Conservation (phyloP, 2,113 vertebrate genomes). For the Tenrec ecaudatus region DNA sequence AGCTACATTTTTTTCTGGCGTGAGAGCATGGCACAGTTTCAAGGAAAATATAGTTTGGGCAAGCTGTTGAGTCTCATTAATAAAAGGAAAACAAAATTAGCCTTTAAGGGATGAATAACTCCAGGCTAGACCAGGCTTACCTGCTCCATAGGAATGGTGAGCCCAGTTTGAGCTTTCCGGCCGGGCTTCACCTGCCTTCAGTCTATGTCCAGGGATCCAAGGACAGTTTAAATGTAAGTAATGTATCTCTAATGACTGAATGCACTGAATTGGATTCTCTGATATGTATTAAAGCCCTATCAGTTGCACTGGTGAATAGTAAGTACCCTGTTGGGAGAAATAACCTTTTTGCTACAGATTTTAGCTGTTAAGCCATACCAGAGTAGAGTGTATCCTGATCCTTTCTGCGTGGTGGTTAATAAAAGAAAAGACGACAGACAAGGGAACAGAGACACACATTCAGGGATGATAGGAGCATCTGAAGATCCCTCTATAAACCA, state of each 20-base stretch:
- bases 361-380: not conserved
- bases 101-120: not conserved
- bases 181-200: not conserved
- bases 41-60: not conserved
- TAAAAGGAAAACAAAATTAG: constrained; percentile 21
- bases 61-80: constrained; percentile 12
- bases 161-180: accelerated
- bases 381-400: not conserved
- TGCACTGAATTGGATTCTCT: not conserved
- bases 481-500: not conserved
- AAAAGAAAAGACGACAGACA: not conserved
- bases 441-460: not conserved
- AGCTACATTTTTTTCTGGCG: constrained; percentile 4
- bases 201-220: not conserved
- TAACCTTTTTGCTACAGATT: not conserved
- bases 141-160: not conserved
- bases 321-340: not conserved
- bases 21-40: not conserved
- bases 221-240: not conserved
- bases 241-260: not conserved
- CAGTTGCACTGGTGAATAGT: not conserved
- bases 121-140: not conserved
- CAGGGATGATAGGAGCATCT: not conserved
- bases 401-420: not conserved
- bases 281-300: not conserved